Percentiles rank a stretch among this genome's conserved stretches.
Evolutionary conservation across 2,113 vertebrate species (phyloP).

Genomic region (Rana temporaria): DNA sequence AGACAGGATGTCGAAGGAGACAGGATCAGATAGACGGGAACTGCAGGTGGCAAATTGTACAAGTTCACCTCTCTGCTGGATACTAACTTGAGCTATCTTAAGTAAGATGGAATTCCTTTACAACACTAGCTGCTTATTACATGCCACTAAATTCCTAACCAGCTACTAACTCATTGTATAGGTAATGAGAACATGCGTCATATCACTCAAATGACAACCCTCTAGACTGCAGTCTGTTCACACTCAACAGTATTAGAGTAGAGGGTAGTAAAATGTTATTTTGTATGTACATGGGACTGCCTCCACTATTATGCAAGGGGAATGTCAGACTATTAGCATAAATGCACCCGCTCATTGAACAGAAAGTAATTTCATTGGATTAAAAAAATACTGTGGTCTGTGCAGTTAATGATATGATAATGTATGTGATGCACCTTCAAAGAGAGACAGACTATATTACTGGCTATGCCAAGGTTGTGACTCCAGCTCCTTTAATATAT

Average conservation of each 20-base stretch:
- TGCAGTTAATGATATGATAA: too few relatives aligned
- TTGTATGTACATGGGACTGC: conserved; percentile 3
- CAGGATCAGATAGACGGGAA: neutral
- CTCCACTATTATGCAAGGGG: neutral
- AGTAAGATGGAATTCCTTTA: conserved; percentile 28
- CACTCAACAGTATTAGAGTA: neutral
- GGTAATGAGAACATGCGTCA: conserved; percentile 23
- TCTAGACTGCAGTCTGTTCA: neutral
- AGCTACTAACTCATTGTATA: conserved; percentile 33
- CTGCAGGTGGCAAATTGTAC: conserved; percentile 44
- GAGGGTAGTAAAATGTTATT: neutral
- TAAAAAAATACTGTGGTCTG: too few relatives aligned
- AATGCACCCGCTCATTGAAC: too few relatives aligned
- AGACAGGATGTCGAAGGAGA: neutral
- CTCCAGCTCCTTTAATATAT: too few relatives aligned
- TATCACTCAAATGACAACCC: conserved; percentile 16
- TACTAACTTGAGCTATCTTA: conserved; percentile 34
- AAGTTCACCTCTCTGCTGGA: conserved; percentile 48
- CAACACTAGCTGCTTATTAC: conserved; percentile 21
- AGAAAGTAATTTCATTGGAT: neutral
- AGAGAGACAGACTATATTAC: too few relatives aligned
- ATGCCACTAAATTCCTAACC: conserved; percentile 3
- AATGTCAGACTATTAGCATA: neutral
- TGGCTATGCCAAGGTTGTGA: too few relatives aligned
- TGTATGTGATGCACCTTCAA: too few relatives aligned